These are phyloP conservation scores for Myrmophylax atrothorax DNA, from an alignment of 2,113 vertebrate species.

Conservation along the genomic window DNA sequence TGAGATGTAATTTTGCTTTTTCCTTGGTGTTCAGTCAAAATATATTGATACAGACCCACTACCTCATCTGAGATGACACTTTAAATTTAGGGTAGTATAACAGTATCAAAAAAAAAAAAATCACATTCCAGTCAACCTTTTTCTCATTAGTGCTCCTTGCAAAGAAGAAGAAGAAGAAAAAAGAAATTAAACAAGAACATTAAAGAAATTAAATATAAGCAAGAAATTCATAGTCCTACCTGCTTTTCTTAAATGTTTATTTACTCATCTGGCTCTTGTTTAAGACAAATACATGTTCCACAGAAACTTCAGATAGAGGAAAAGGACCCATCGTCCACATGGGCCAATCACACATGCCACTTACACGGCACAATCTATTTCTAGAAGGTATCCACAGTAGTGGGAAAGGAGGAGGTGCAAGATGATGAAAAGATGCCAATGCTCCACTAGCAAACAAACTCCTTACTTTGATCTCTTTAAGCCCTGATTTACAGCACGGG, in stretches of 20 bases:
- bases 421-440: rapidly evolving
- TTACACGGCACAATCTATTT: neutral
- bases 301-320: neutral
- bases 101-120: rapidly evolving
- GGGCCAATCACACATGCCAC: neutral
- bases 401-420: neutral
- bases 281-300: neutral
- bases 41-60: neutral
- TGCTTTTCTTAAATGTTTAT: neutral
- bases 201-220: neutral
- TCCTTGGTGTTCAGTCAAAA: neutral
- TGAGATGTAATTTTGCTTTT: neutral
- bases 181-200: neutral
- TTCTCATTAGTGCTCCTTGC: neutral
- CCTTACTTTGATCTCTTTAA: neutral
- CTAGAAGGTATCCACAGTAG: neutral
- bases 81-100: neutral
- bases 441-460: neutral
- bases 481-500: neutral
- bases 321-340: rapidly evolving
- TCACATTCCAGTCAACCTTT: neutral
- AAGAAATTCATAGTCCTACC: neutral
- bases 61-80: neutral
- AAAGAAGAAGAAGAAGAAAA: neutral
- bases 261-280: neutral